Conservation (phyloP, 2,888 invertebrate species). For the Dioctria rufipes region DNA sequence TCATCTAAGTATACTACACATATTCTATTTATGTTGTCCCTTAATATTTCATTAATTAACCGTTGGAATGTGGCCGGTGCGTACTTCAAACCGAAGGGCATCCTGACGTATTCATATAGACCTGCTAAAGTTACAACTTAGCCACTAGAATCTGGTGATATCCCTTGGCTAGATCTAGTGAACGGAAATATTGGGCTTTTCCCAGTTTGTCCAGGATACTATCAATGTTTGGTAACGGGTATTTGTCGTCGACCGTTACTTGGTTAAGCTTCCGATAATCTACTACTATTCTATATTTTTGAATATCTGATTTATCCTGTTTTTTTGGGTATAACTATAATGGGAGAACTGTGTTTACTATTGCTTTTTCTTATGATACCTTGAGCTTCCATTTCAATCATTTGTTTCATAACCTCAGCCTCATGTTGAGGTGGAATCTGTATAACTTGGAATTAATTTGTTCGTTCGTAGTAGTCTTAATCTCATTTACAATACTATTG, state of each 20-base stretch:
- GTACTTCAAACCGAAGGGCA: slow-evolving; percentile 56
- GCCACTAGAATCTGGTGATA: slow-evolving; percentile 48
- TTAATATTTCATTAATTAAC: slow-evolving; percentile 54
- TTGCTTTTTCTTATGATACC: no score
- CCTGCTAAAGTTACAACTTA: slow-evolving; percentile 35
- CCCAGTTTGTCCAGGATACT: slow-evolving; percentile 53
- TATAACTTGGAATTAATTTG: no score
- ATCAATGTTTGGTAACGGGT: slow-evolving; percentile 54
- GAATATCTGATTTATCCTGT: slow-evolving; percentile 52
- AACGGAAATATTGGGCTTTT: slow-evolving; percentile 56
- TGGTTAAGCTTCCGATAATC: slow-evolving; percentile 55
- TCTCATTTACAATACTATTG: no score
- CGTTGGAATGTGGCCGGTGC: slow-evolving; percentile 54
- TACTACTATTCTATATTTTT: slow-evolving; percentile 55
- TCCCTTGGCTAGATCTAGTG: slow-evolving; percentile 54
- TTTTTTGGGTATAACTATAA: slow-evolving; percentile 54
- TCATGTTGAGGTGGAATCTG: no score
- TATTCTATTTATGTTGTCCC: slow-evolving; percentile 54
- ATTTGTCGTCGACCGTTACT: slow-evolving; percentile 53
- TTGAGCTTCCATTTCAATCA: no score
- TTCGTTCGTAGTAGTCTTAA: no score
- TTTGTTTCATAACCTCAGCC: no score
- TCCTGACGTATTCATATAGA: slow-evolving; percentile 55
- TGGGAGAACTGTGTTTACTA: slow-evolving; percentile 41
- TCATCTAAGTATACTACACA: slow-evolving; percentile 54